Conservation (phyloP, 2,113 vertebrate species). For the Grammomys surdaster region DNA sequence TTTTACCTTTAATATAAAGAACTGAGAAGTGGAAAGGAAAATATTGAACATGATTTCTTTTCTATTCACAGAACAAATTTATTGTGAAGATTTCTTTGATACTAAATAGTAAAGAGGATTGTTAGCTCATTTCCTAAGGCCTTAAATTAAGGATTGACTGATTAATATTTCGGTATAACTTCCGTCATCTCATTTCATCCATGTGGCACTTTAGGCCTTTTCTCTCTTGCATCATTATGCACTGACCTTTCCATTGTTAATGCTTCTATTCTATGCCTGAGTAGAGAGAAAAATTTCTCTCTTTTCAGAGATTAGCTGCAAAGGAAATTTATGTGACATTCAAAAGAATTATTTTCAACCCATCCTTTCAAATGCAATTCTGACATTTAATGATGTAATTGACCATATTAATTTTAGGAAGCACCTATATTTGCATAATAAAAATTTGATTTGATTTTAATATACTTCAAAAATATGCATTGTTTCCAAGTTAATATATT, state of each 20-base stretch:
- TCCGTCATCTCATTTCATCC: constrained; percentile 75
- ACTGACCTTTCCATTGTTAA: constrained; percentile 84
- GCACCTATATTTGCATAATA: constrained; percentile 76
- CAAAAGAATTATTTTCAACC: constrained; percentile 79
- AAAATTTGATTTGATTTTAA: constrained; percentile 73
- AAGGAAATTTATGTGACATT: constrained; percentile 83
- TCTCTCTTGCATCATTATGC: constrained; percentile 79
- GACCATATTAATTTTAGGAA: constrained; percentile 73
- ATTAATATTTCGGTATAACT: constrained; percentile 76
- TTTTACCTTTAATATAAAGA: not conserved
- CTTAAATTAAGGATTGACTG: constrained; percentile 80
- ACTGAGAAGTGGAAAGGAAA: constrained; percentile 44
- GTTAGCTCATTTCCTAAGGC: constrained; percentile 69
- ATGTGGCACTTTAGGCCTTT: constrained; percentile 78
- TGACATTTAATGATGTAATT: constrained; percentile 79
- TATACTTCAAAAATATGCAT: constrained; percentile 66
- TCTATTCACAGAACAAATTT: constrained; percentile 4
- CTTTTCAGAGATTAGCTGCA: constrained; percentile 77
- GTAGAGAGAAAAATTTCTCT: constrained; percentile 72
- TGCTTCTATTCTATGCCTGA: constrained; percentile 80
- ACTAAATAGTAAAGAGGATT: constrained; percentile 69
- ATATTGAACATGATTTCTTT: constrained; percentile 31
- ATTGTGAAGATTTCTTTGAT: constrained; percentile 69
- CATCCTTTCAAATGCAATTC: constrained; percentile 80
- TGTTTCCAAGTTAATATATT: constrained; percentile 63